These are phyloP conservation scores for Apamea monoglypha DNA, from an alignment of 2,888 invertebrate genomes.

Conservation along the genomic window DNA sequence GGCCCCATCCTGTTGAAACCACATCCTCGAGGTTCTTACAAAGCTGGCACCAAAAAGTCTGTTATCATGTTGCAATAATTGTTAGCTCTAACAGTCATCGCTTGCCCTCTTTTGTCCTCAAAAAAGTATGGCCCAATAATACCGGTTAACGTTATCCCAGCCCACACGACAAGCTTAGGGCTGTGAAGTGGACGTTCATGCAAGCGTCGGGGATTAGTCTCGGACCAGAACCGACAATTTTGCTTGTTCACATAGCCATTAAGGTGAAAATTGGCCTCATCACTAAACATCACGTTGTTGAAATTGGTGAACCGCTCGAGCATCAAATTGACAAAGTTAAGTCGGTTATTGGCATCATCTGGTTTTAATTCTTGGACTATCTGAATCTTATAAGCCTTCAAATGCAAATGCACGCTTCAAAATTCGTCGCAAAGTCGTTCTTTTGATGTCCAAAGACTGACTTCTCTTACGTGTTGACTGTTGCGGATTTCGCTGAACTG, in stretches of 20 bases:
- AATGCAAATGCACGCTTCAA: conserved; percentile 9
- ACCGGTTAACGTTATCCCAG: conserved; percentile 42
- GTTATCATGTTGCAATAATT: conserved; percentile 13
- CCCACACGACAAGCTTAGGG: conserved; percentile 47
- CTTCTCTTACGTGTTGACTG: no score
- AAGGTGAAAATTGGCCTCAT: conserved; percentile 52
- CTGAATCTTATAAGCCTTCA: conserved; percentile 10
- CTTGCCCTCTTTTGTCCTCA: conserved; percentile 46
- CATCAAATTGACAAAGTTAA: conserved; percentile 50
- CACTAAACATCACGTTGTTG: conserved; percentile 41
- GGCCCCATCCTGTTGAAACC: conserved; percentile 5
- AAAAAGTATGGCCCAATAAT: conserved; percentile 50
- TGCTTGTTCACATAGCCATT: conserved; percentile 55
- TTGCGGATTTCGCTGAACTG: no score
- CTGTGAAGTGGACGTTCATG: conserved; percentile 51
- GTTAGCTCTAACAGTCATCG: conserved; percentile 52
- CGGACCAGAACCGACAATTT: conserved; percentile 51
- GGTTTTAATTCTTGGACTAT: conserved; percentile 13
- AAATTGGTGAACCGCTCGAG: conserved; percentile 48
- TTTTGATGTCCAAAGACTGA: background rate
- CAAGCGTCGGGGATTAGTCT: conserved; percentile 45
- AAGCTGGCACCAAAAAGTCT: conserved; percentile 18
- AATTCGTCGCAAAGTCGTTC: conserved; percentile 13
- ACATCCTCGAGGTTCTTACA: conserved; percentile 17
- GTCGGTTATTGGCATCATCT: conserved; percentile 23